Evolutionary conservation across 1,140 invertebrate species (phyloP).

Genomic region (Zaprionus gabonicus): DNA sequence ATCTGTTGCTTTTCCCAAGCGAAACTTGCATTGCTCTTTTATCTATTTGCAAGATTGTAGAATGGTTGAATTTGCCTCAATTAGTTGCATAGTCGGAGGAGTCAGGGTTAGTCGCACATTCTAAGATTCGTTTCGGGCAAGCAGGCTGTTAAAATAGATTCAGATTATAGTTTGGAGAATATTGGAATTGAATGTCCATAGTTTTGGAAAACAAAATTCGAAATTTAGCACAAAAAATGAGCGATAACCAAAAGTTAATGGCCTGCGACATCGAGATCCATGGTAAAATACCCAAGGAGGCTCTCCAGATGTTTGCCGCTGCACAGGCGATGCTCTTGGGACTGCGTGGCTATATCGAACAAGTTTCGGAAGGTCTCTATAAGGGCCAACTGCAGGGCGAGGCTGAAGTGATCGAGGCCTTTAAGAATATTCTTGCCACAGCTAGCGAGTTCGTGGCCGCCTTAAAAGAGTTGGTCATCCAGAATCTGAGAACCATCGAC

Average conservation of each 20-base stretch:
- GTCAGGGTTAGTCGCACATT: not conserved
- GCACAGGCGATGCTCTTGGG: constrained; percentile 56
- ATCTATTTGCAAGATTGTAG: constrained; percentile 1
- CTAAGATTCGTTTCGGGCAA: not conserved
- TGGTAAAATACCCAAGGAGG: constrained; percentile 53
- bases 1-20: not conserved
- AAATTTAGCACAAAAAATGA: constrained; percentile 3
- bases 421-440: constrained; percentile 47
- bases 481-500: constrained; percentile 53
- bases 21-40: not conserved
- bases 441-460: constrained; percentile 60
- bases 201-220: not conserved
- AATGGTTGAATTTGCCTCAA: constrained; percentile 34
- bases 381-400: constrained; percentile 61
- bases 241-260: constrained; percentile 22
- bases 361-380: constrained; percentile 35
- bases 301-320: constrained; percentile 53
- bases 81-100: constrained; percentile 12
- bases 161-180: not conserved
- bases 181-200: not conserved
- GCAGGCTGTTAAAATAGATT: constrained; percentile 24
- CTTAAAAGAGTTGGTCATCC: constrained; percentile 63
- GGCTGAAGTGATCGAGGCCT: constrained; percentile 57
- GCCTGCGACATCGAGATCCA: constrained; percentile 57
- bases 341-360: constrained; percentile 53